phyloP scores from a whole-genome alignment of 2,888 invertebrate genomes.

The Limnephilus auricula region DNA sequence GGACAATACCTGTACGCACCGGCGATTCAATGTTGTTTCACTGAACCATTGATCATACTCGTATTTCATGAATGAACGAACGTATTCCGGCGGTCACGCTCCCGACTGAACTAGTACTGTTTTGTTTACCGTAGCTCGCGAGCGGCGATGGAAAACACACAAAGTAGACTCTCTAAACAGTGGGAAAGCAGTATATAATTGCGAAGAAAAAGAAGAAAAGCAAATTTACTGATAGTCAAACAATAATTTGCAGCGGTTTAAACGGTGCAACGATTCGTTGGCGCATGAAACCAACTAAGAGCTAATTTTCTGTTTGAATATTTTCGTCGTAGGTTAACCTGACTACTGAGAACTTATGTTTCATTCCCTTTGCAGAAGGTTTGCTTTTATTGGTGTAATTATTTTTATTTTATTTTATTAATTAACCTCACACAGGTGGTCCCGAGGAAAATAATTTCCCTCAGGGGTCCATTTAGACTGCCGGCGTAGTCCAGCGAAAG shows the following conservation, averaged over 20 bases:
- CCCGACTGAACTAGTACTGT: background rate
- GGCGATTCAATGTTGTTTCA: slow-evolving; percentile 44
- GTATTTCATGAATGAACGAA: slow-evolving; percentile 44
- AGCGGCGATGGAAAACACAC: slow-evolving; percentile 5
- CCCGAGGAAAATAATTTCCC: too few relatives aligned
- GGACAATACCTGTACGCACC: slow-evolving; percentile 10
- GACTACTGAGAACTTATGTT: background rate
- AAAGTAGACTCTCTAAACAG: background rate
- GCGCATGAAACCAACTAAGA: background rate
- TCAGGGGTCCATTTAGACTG: too few relatives aligned
- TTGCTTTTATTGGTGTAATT: too few relatives aligned
- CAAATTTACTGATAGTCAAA: background rate
- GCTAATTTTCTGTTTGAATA: background rate
- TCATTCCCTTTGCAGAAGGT: background rate
- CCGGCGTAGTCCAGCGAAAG: too few relatives aligned
- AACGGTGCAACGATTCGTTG: background rate
- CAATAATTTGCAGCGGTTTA: background rate
- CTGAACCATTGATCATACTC: slow-evolving; percentile 45
- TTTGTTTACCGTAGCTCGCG: background rate
- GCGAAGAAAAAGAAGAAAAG: background rate
- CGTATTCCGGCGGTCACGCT: slow-evolving; percentile 17
- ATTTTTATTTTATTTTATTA: too few relatives aligned
- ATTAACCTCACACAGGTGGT: too few relatives aligned
- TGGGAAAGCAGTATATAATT: background rate
- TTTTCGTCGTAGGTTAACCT: background rate